Conservation (phyloP, 2,797 vertebrate genomes). For the Streptopelia turtur region DNA sequence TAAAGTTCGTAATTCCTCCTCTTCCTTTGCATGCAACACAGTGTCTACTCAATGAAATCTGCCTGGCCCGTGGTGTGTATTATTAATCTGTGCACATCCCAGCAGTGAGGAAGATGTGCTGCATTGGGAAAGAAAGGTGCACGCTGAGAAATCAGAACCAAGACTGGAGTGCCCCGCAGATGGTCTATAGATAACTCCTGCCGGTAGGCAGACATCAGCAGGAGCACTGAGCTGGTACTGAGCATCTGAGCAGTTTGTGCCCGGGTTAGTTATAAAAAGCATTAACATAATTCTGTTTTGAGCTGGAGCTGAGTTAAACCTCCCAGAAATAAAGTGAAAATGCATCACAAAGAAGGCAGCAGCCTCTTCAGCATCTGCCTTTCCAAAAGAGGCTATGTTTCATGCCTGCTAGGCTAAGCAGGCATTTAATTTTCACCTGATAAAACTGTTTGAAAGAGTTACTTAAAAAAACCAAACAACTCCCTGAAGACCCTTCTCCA, state of each 20-base stretch:
- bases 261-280: not conserved
- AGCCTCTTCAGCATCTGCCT: not conserved
- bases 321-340: constrained; percentile 11
- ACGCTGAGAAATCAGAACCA: not conserved
- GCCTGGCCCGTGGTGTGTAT: accelerated
- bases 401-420: not conserved
- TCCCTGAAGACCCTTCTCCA: not conserved
- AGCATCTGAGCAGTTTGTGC: not conserved
- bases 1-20: not conserved
- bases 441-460: not conserved
- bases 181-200: not conserved
- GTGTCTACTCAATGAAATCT: not conserved
- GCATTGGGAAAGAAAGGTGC: not conserved
- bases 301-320: not conserved
- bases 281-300: not conserved
- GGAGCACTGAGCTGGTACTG: not conserved
- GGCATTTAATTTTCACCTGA: not conserved
- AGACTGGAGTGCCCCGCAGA: not conserved
- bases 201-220: not conserved
- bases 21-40: not conserved
- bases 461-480: not conserved
- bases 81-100: not conserved
- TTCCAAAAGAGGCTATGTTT: not conserved
- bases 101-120: not conserved
- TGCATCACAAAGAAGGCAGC: not conserved